Conservation (phyloP, 2,888 invertebrate genomes). For the Euplexia lucipara region DNA sequence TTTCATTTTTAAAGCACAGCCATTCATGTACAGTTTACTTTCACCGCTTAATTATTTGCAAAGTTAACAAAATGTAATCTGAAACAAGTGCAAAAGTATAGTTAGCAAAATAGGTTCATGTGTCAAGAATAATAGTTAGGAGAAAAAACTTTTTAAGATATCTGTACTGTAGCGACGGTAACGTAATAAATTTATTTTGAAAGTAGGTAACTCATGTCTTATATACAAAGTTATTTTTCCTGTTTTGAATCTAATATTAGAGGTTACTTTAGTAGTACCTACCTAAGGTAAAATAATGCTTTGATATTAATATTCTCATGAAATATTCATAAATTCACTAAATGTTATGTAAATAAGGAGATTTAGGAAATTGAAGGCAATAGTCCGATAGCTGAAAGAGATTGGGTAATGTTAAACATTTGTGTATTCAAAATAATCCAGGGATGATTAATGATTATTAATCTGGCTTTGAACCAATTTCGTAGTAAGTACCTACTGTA, state of each 20-base stretch:
- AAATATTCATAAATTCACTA: conserved; percentile 78
- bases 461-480: conserved; percentile 18
- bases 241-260: conserved; percentile 8
- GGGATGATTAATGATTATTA: conserved; percentile 40
- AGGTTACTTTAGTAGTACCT: conserved; percentile 13
- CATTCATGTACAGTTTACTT: conserved; percentile 42
- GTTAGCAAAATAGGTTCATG: conserved; percentile 26
- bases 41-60: conserved; percentile 63
- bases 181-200: conserved; percentile 49
- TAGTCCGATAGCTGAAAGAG: conserved; percentile 70
- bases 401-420: conserved; percentile 70
- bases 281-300: conserved; percentile 45
- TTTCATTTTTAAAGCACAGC: conserved; percentile 81
- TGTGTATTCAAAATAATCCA: conserved; percentile 56
- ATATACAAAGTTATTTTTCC: conserved; percentile 17
- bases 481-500: too few relatives aligned
- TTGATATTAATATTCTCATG: conserved; percentile 67
- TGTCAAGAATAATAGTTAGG: conserved; percentile 29
- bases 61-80: conserved; percentile 67
- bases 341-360: conserved; percentile 82
- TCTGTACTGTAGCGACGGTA: conserved; percentile 56
- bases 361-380: conserved; percentile 74
- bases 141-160: conserved; percentile 30
- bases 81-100: conserved; percentile 73
- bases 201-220: conserved; percentile 17